Base-by-base conservation (phyloP, 92 coral and sea anemone species). In the Muricea muricata region DNA sequence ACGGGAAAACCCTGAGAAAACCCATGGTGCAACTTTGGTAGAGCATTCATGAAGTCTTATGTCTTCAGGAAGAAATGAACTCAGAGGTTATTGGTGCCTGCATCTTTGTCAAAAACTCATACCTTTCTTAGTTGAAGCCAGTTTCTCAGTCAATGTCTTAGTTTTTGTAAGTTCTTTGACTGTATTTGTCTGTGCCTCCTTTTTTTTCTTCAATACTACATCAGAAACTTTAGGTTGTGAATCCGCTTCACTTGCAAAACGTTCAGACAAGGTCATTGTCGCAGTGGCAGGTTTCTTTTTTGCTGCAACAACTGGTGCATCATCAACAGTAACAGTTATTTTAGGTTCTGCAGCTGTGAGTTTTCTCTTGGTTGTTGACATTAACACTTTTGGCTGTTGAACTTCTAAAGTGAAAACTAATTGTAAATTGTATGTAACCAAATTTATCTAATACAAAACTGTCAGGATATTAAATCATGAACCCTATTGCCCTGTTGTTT, bases 241-340 rank as follows among this genome's bases (percentile, higher is more conserved):
- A 58, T 23, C 71, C n/a, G 15, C 23, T n/a, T 78, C 71, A 35
- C 25, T 40, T 7, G 71, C 83, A 78, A 78, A 78, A 4, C 83
- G 39, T 23, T 78, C 83, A 17, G 83, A 78, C 71, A 78, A 57
- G 18, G 70, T 56, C 54, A 32, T 30, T 25, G 52, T 34, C 2
- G 46, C 58, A 23, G 56, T 78, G 1, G 42, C 65, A 0, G 71
- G 83, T 56, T 56, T 42, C 34, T 78, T 78, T 57, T 55, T 56
- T 0, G 83, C 54, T 21, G 35, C 54, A 32, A 40, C n/a, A 9
- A 4, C 5, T 4, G 65, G 6, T 0, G 54, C 4, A 32, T 35
- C 67, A 26, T 58, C 35, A 17, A 37, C 71, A 12, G 71, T 56
- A 3, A 70, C 31, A 78, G 65, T 18, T 34, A 40, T 45, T 56